Conservation (phyloP, 2,797 vertebrate genomes). For the Tenualosa ilisha region DNA sequence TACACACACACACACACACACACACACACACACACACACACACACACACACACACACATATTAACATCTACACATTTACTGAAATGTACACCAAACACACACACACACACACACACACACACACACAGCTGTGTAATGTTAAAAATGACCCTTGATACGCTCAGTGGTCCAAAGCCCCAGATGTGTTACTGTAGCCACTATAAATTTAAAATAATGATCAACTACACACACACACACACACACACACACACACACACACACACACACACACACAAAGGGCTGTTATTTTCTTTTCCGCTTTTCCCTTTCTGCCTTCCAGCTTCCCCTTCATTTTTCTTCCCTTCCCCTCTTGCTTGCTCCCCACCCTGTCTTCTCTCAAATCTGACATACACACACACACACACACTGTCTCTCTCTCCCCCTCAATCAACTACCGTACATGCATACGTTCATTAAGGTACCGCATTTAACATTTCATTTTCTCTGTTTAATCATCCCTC, state of each 20-base stretch:
- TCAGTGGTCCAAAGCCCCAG: slow-evolving; percentile 17
- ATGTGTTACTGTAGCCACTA: slow-evolving; percentile 24
- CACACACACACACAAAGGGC: not conserved
- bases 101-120: slow-evolving; percentile 14
- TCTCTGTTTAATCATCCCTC: not conserved
- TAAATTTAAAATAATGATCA: slow-evolving; percentile 22
- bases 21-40: not conserved
- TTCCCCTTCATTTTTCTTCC: not conserved
- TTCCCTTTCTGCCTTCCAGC: not conserved
- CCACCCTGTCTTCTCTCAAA: not conserved
- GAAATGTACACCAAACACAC: not conserved
- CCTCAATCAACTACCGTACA: too few relatives aligned
- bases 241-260: slow-evolving; percentile 13
- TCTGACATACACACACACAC: not conserved
- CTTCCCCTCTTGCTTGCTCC: not conserved
- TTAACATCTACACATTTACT: not conserved
- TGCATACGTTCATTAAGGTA: too few relatives aligned
- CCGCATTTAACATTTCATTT: too few relatives aligned
- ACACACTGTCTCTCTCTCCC: not conserved
- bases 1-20: not conserved
- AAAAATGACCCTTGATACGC: slow-evolving; percentile 19
- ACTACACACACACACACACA: slow-evolving; percentile 14
- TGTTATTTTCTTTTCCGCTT: slow-evolving; percentile 6
- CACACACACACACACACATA: slow-evolving; percentile 8
- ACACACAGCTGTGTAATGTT: slow-evolving; percentile 18